Evolutionary conservation across 2,113 vertebrate species (phyloP), one percentile per base, ranked within the genome.

Genomic region (Planiliza haematocheilus): DNA sequence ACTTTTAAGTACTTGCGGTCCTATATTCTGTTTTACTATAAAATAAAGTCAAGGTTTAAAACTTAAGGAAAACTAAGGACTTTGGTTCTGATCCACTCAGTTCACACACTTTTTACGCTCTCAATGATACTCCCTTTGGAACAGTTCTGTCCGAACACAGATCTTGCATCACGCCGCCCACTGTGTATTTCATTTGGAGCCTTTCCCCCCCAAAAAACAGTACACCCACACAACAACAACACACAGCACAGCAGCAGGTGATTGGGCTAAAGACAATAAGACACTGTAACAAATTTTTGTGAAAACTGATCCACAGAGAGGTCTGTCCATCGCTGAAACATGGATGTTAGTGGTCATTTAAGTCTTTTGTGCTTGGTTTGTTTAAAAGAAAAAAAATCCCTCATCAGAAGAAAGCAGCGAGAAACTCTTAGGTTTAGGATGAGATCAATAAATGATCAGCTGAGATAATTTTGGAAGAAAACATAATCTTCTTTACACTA

Each of bases 171-270:
- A 66, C 46, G 48, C 62, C 5, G 17, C 20, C 64, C 52, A 79
- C 72, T 2, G 53, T 49, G 50, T 76, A 39, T 87, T 86, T 60
- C 60, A 72, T 64, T 81, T 64, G 30, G 56, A 69, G 14, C 68
- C 34, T 72, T 53, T 81, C 72, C 41, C 34, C n/a, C 79, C 58
- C 75, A 50, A 34, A 43, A 65, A 17, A 10, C 14, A 51, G 4
- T 42, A 55, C 79, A 59, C 57, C 58, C 39, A 59, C 36, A 14
- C 52, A 53, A 42, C 37, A 53, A 42, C 37, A 17, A 49, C 45
- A 65, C 42, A 41, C 48, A 70, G 30, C 55, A 37, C 55, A 77
- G 68, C 61, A 75, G 57, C 66, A 59, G 58, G 60, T 51, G 36
- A 73, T 20, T 16, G 7, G 16, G 13, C 55, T 66, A 30, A 45